Conservation (phyloP, 2,797 vertebrate genomes). For the Petrocephalus sullivani region DNA sequence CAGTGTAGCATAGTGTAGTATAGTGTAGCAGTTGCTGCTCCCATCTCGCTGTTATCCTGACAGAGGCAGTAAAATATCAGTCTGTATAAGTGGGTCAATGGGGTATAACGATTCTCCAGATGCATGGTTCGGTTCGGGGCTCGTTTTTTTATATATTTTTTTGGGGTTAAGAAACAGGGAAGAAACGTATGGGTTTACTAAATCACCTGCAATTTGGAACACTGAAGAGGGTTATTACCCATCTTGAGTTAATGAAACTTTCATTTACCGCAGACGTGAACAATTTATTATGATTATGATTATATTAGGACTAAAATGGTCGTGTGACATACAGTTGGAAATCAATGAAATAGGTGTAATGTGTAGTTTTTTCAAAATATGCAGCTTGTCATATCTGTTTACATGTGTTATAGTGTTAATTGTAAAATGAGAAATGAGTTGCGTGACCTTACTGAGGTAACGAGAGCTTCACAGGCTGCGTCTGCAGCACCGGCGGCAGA, state of each 20-base stretch:
- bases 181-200: not conserved
- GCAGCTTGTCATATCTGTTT: not conserved
- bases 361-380: not conserved
- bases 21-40: not conserved
- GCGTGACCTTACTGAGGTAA: too few relatives aligned
- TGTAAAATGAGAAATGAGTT: too few relatives aligned
- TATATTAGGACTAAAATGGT: not conserved
- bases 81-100: not conserved
- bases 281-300: not conserved
- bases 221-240: not conserved
- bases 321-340: not conserved
- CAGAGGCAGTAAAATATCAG: not conserved
- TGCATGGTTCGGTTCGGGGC: not conserved
- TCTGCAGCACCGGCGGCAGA: not conserved
- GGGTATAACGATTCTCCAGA: not conserved
- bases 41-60: not conserved
- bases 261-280: not conserved
- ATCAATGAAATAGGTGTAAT: not conserved
- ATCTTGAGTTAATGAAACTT: not conserved
- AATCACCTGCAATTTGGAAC: not conserved
- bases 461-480: too few relatives aligned
- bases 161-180: not conserved
- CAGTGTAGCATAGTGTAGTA: not conserved
- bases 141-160: not conserved
- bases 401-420: too few relatives aligned